A percentile compares a stretch with the other conserved stretches of the same genome.
These are phyloP conservation scores for Dysidea cf. avara DNA, from an alignment of 37 sponge, comb jelly and placozoan species.

Conservation along the genomic window DNA sequence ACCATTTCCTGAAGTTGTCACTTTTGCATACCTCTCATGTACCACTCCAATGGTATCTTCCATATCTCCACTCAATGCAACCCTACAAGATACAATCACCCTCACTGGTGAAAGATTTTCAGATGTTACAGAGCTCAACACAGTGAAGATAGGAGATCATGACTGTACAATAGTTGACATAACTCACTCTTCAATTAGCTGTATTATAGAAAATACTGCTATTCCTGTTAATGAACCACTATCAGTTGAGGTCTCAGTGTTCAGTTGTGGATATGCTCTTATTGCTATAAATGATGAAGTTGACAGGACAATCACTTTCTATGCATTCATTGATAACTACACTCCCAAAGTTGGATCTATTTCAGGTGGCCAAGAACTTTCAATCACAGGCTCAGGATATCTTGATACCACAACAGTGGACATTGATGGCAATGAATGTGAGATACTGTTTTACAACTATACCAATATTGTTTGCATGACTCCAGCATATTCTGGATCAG, in stretches of 20 bases:
- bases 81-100: neutral
- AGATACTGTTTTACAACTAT: conserved; percentile 28
- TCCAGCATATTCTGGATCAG: neutral
- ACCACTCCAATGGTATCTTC: conserved; percentile 37
- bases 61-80: conserved; percentile 21
- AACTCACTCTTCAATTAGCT: conserved; percentile 5
- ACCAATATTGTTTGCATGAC: conserved; percentile 16
- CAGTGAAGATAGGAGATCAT: too few relatives aligned
- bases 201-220: conserved; percentile 2
- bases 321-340: conserved; percentile 20
- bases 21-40: conserved; percentile 21
- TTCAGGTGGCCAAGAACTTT: too few relatives aligned
- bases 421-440: conserved; percentile 64
- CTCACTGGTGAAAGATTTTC: conserved; percentile 30
- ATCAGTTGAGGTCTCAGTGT: conserved; percentile 17
- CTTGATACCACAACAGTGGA: too few relatives aligned
- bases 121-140: neutral
- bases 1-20: too few relatives aligned
- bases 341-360: conserved; percentile 48
- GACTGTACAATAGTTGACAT: conserved; percentile 11
- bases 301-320: conserved; percentile 22
- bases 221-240: neutral
- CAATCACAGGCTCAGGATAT: too few relatives aligned
- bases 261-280: conserved; percentile 26
- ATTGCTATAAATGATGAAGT: too few relatives aligned